A percentile compares a stretch with the other conserved stretches of the same genome.
Conservation (phyloP, 2,888 invertebrate genomes). For the Callyntrura guangdongensis region DNA sequence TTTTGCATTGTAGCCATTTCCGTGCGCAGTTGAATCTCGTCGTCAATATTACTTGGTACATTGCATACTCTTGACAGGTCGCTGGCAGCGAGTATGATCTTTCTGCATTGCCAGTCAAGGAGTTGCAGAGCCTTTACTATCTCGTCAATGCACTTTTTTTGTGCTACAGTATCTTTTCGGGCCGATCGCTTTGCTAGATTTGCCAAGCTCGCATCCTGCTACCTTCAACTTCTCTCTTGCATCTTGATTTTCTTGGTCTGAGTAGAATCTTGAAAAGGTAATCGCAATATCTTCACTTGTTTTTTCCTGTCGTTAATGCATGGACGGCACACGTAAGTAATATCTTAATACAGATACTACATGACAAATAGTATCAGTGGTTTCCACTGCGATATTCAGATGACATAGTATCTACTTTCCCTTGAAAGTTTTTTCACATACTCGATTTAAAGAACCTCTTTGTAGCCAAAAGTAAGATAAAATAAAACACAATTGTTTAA, state of each 20-base stretch:
- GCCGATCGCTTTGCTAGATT: background rate
- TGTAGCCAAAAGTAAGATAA: no score
- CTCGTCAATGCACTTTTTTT: background rate
- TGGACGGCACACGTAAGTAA: background rate
- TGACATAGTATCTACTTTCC: no score
- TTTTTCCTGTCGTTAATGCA: background rate
- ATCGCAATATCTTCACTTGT: background rate
- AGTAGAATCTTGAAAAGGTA: background rate
- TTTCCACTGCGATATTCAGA: no score
- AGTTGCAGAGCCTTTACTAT: background rate
- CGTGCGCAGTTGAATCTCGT: constrained; percentile 3
- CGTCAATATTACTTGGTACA: background rate
- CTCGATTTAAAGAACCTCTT: no score
- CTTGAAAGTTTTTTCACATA: no score
- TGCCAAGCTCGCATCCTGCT: background rate
- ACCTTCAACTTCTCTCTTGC: background rate
- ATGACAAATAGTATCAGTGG: no score
- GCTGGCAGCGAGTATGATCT: background rate
- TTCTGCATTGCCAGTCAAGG: background rate
- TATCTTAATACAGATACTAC: background rate
- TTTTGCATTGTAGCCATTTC: background rate
- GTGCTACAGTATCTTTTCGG: background rate
- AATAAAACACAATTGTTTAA: no score
- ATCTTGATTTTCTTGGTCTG: background rate
- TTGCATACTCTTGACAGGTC: background rate